phyloP scores from a whole-genome alignment of 1,140 invertebrate genomes.

The Papilio xuthus region DNA sequence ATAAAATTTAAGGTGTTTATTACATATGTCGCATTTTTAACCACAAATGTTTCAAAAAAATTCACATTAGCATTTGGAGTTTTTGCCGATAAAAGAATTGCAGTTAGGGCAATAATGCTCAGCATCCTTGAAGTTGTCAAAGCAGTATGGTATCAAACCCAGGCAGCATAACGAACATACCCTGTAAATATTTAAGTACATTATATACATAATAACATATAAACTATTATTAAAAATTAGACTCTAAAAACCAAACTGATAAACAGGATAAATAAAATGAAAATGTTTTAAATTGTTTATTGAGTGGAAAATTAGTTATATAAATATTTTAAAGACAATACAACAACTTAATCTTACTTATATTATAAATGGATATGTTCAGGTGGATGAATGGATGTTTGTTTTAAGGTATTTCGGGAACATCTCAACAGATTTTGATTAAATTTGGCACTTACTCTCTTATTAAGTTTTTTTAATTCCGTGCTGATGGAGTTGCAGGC shows the following conservation, averaged over 20 bases:
- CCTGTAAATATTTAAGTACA: slow-evolving; percentile 55
- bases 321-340: too few relatives aligned
- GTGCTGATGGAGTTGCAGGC: too few relatives aligned
- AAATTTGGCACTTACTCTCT: too few relatives aligned
- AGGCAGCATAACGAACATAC: slow-evolving; percentile 74
- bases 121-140: slow-evolving; percentile 77
- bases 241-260: background rate
- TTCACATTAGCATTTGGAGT: slow-evolving; percentile 63
- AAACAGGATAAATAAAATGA: background rate
- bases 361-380: too few relatives aligned
- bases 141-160: slow-evolving; percentile 74
- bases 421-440: too few relatives aligned
- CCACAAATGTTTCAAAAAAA: slow-evolving; percentile 25
- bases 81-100: slow-evolving; percentile 75
- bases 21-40: slow-evolving; percentile 8
- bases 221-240: too few relatives aligned
- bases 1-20: slow-evolving; percentile 1
- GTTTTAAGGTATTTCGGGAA: too few relatives aligned
- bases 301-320: too few relatives aligned
- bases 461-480: too few relatives aligned
- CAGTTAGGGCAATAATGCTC: slow-evolving; percentile 77
- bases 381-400: too few relatives aligned
- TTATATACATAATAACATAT: slow-evolving; percentile 17
- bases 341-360: too few relatives aligned
- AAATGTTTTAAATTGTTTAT: too few relatives aligned